A percentile compares a stretch with the other conserved stretches of the same genome.
Conservation (phyloP, 2,113 vertebrate genomes). For the Heterotilapia buettikoferi region DNA sequence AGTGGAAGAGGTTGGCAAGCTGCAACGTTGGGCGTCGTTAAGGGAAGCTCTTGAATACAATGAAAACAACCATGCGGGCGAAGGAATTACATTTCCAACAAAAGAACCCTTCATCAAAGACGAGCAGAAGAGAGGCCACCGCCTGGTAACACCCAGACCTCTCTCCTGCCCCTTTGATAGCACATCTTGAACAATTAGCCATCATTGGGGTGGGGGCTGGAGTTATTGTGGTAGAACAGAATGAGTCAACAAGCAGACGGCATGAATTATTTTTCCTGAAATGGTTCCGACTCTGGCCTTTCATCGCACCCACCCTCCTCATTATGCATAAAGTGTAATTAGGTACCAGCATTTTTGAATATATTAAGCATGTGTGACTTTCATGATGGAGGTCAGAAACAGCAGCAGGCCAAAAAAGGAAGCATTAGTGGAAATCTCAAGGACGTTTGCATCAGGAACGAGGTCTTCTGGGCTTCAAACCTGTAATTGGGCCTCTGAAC, state of each 20-base stretch:
- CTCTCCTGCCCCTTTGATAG: background rate
- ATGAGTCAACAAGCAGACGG: slow-evolving; percentile 25
- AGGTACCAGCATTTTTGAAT: slow-evolving; percentile 12
- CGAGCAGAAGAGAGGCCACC: background rate
- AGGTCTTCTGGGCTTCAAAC: background rate
- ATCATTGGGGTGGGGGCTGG: background rate
- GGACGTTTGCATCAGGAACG: background rate
- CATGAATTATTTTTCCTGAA: background rate
- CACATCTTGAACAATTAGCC: background rate
- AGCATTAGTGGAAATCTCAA: background rate
- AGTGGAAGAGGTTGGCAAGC: slow-evolving; percentile 30
- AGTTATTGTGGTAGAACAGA: background rate
- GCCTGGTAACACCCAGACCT: background rate
- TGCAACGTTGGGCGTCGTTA: background rate
- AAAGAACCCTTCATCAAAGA: slow-evolving; percentile 5
- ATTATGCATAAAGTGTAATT: slow-evolving; percentile 36
- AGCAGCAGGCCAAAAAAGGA: background rate
- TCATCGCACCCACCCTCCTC: background rate
- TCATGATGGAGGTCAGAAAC: slow-evolving; percentile 10
- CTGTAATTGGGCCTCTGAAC: background rate
- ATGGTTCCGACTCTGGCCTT: background rate
- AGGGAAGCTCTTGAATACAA: slow-evolving; percentile 30
- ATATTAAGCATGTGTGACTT: slow-evolving; percentile 23
- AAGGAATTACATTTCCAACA: slow-evolving; percentile 12
- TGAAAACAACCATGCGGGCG: slow-evolving; percentile 27